A percentile compares a stretch with the other conserved stretches of the same genome.
Conservation (phyloP, 2,113 vertebrate species). For the Elanus axillaris region DNA sequence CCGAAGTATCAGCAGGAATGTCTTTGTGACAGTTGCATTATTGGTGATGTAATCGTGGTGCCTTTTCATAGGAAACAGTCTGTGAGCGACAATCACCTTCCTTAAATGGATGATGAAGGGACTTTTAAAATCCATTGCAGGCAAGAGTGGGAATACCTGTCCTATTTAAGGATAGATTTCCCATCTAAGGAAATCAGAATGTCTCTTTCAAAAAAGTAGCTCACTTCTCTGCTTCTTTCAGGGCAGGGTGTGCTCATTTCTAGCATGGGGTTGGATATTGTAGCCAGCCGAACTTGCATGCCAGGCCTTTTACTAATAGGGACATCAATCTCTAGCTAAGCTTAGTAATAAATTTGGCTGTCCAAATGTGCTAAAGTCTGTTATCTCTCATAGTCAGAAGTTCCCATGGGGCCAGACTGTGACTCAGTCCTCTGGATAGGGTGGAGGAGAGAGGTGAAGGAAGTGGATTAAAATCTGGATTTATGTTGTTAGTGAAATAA, state of each 20-base stretch:
- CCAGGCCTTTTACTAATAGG: constrained; percentile 19
- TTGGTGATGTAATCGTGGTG: neutral
- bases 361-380: neutral
- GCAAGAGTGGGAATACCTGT: neutral
- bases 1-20: neutral
- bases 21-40: neutral
- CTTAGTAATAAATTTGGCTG: constrained; percentile 21
- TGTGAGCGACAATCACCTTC: neutral
- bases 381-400: constrained; percentile 46
- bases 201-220: neutral
- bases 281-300: neutral
- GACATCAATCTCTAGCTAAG: neutral
- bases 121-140: neutral
- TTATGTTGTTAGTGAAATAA: constrained; percentile 27
- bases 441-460: constrained; percentile 51
- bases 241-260: neutral
- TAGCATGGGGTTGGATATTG: neutral
- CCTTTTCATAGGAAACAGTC: neutral
- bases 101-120: neutral
- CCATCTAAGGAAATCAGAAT: neutral
- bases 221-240: neutral
- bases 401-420: constrained; percentile 36
- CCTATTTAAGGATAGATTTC: neutral
- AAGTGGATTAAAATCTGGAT: constrained; percentile 41
- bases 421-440: constrained; percentile 32